Percentiles rank a stretch among this genome's conserved stretches.
phyloP scores from a whole-genome alignment of 2,888 invertebrate genomes.

The Nemapogon koenigi region DNA sequence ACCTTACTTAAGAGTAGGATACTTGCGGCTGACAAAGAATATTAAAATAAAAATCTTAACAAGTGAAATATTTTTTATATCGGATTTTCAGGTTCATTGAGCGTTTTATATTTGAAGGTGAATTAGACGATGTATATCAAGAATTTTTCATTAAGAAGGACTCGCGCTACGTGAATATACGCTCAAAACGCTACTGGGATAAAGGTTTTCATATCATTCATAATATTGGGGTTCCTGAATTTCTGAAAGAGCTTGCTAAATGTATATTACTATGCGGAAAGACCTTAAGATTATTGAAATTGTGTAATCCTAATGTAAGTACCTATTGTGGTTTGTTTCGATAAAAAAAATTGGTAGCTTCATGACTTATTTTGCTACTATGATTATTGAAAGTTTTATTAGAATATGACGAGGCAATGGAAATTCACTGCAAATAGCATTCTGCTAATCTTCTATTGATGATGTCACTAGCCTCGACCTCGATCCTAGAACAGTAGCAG shows the following conservation, averaged over 20 bases:
- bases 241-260: constrained; percentile 67
- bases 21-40: too few relatives aligned
- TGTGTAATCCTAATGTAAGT: constrained; percentile 73
- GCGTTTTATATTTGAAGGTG: constrained; percentile 86
- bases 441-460: too few relatives aligned
- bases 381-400: too few relatives aligned
- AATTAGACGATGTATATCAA: constrained; percentile 77
- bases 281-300: constrained; percentile 72
- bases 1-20: too few relatives aligned
- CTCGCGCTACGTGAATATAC: constrained; percentile 68
- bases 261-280: constrained; percentile 78
- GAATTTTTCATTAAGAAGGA: constrained; percentile 86
- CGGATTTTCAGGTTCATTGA: constrained; percentile 68
- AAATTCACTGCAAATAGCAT: too few relatives aligned
- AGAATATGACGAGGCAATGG: too few relatives aligned
- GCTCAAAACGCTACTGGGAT: constrained; percentile 72
- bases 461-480: too few relatives aligned
- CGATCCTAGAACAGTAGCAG: too few relatives aligned
- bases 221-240: constrained; percentile 69
- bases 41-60: too few relatives aligned
- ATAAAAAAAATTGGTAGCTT: too few relatives aligned
- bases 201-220: constrained; percentile 63
- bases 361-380: too few relatives aligned
- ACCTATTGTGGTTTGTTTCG: constrained; percentile 9
- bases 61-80: too few relatives aligned